Percentiles rank a stretch among this genome's conserved stretches.
Evolutionary conservation across 2,113 vertebrate genomes (phyloP).

Genomic region (Eclectus roratus): DNA sequence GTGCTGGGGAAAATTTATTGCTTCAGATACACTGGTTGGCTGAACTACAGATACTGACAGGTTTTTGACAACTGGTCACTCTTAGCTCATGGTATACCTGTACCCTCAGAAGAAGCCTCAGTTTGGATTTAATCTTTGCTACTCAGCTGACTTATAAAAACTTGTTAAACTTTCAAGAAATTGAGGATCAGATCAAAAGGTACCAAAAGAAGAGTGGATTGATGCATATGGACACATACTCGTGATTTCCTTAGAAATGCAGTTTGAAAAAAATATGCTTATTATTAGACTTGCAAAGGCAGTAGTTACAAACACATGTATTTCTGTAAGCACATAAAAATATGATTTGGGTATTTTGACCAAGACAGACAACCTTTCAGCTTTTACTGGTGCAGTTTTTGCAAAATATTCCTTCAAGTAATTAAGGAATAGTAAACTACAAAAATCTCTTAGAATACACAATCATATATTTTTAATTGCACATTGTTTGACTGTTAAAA

Average conservation of each 20-base stretch:
- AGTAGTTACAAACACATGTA: not conserved
- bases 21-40: not conserved
- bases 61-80: not conserved
- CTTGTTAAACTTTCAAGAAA: not conserved
- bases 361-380: accelerated
- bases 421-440: not conserved
- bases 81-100: not conserved
- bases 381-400: not conserved
- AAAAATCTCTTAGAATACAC: not conserved
- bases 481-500: not conserved
- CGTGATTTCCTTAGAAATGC: not conserved
- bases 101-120: not conserved
- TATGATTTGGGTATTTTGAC: not conserved
- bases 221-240: not conserved
- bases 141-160: not conserved
- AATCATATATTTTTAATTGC: not conserved
- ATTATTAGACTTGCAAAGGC: not conserved
- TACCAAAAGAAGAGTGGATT: not conserved
- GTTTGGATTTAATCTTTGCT: not conserved
- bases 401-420: not conserved
- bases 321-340: not conserved
- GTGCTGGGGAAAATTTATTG: not conserved
- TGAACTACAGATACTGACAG: not conserved
- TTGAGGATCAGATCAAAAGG: not conserved
- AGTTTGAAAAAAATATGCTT: not conserved